Evolutionary conservation across 2,113 vertebrate genomes (phyloP).

Genomic region (Pygoscelis antarcticus): DNA sequence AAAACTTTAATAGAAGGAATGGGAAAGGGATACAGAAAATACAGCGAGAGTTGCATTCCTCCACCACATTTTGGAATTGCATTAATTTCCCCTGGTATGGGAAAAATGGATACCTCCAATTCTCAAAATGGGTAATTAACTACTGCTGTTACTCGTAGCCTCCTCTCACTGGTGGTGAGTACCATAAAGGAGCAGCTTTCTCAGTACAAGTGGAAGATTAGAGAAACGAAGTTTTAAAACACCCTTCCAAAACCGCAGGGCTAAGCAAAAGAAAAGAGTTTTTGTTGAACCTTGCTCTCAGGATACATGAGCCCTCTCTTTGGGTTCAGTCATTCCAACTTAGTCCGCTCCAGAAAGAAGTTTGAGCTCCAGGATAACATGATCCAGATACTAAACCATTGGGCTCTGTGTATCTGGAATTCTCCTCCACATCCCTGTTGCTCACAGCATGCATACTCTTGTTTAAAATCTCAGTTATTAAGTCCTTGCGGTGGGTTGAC

Average conservation of each 20-base stretch:
- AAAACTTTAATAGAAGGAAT: neutral
- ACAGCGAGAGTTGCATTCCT: neutral
- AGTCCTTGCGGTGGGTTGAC: neutral
- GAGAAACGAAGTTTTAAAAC: neutral
- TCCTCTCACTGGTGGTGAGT: neutral
- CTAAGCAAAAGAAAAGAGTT: neutral
- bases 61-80: neutral
- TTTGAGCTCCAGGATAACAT: neutral
- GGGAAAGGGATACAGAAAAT: neutral
- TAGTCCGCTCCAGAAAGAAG: neutral
- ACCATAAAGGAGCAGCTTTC: neutral
- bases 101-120: neutral
- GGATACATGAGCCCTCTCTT: neutral
- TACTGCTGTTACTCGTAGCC: neutral
- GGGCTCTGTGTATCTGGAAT: neutral
- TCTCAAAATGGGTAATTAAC: neutral
- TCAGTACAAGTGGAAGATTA: neutral
- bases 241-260: neutral
- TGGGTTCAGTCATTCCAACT: neutral
- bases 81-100: neutral
- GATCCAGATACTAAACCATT: neutral
- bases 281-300: neutral
- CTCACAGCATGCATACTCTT: neutral
- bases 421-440: neutral
- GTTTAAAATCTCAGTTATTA: neutral